phyloP scores from a whole-genome alignment of 1,140 invertebrate genomes.

The Drosophila subpulchrella region DNA sequence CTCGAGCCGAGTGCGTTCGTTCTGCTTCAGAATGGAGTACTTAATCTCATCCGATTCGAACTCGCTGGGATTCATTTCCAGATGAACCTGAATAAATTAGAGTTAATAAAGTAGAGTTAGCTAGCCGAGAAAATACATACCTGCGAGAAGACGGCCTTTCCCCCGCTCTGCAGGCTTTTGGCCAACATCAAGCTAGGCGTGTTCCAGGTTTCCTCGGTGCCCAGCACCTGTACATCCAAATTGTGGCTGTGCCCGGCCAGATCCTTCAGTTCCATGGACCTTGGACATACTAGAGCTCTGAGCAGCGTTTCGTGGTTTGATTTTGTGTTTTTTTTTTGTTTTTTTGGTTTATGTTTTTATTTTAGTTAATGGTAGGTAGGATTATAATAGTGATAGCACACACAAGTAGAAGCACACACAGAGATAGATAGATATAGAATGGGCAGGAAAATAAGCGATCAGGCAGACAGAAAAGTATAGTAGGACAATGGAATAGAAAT shows the following conservation, averaged over 20 bases:
- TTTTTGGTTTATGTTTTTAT: constrained; percentile 54
- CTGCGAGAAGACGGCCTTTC: constrained; percentile 93
- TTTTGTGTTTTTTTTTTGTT: constrained; percentile 52
- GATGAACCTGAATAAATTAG: constrained; percentile 85
- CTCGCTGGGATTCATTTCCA: constrained; percentile 88
- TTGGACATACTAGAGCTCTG: constrained; percentile 85
- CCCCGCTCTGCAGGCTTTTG: constrained; percentile 87
- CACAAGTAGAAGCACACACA: constrained; percentile 63
- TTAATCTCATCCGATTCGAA: constrained; percentile 88
- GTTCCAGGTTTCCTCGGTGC: constrained; percentile 93
- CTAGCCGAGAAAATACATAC: constrained; percentile 75
- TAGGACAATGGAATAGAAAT: constrained; percentile 15
- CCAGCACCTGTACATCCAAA: constrained; percentile 90
- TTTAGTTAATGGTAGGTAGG: constrained; percentile 61
- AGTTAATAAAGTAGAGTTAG: neutral
- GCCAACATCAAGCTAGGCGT: constrained; percentile 92
- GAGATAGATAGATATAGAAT: constrained; percentile 37
- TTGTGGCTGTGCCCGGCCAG: constrained; percentile 88
- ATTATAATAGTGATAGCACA: constrained; percentile 63
- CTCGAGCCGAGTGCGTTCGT: constrained; percentile 89
- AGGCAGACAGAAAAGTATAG: constrained; percentile 17
- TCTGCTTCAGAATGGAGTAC: constrained; percentile 87
- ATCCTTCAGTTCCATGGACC: constrained; percentile 87
- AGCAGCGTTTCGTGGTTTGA: constrained; percentile 70
- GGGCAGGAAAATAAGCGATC: constrained; percentile 20